Base-by-base conservation (phyloP, 2,888 invertebrate genomes). In the Agonopterix arenella region DNA sequence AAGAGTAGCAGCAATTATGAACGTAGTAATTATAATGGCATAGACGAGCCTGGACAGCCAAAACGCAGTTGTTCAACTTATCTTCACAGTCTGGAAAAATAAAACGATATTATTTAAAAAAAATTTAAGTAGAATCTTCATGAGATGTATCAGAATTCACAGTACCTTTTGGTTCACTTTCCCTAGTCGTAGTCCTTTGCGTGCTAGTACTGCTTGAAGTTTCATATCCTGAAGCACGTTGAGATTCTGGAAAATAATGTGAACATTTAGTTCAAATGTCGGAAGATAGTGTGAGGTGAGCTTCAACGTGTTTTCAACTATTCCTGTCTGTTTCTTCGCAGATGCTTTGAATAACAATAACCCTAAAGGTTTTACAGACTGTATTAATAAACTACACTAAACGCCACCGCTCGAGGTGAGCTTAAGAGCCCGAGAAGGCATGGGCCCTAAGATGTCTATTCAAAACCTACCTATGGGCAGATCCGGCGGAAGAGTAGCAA, bases 11-110 rank as follows among this genome's bases (percentile, higher is more conserved):
- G 76, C 97, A 97, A 59, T 94, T 94, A 58, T 92, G 91, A 49
- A 92, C 91, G 83, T 97, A 97, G 82, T 95, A 97, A 59, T 93
- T 93, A 73, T 96, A 96, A 65, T 93, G 93, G 75, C 97, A 97
- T 2, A 97, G 91, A 45, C 96, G 91, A 4, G 96, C 96, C 77
- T 96, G 96, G 2, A 95, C 94, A 0, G 96, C 97, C 62, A 97
- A 80, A 52, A 91, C 90, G 73, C 97, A 97, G 80, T 95, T 95
- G 44, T 90, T 84, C 70, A 95, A 91, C 69, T 92, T 93, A 74
- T 97, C 96, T 48, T 90, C 84, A 75, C 96, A 95, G 50, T 86
- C 90, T 73, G 68, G 46, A 69, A 72, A 54, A 48, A 55, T 13
- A 40, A 49, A 36, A 44, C 16, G 48, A 40, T n/a, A 1, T 4